Base-by-base conservation (phyloP, 2,113 vertebrate species). In the Clupea harengus region DNA sequence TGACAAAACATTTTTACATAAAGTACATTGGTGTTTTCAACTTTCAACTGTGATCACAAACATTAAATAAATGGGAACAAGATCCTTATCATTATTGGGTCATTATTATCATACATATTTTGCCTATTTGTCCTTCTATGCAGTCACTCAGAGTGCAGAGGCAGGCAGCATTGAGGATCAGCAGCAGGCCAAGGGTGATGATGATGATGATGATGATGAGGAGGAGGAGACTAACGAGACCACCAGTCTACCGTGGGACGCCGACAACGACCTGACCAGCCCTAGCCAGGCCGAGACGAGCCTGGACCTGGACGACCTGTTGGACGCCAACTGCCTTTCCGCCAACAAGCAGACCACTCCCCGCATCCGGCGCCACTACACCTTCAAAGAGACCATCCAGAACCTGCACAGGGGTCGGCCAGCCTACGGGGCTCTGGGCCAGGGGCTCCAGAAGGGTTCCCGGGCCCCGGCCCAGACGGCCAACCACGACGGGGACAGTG, bases 401-500 rank as follows among this genome's bases (percentile, higher is more conserved):
- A 96, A 95, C 89, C 88, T 96, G 86, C 94, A 95, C 15, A 84
- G 83, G 0, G 93, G 93, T 11, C 90, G 91, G 0, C 94, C 92
- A 0, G 84, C 88, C 39, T 85, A 87, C 84, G 86, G 84, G 39
- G 39, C 39, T 2, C 39, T 39, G 39, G 39, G 39, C 39, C 39
- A 39, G 39, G 39, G 39, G n/a, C 39, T 45, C 39, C 83, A 82
- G 18, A 78, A 5, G 32, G 1, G 18, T 18, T 32, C 67, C 85
- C 6, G 20, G 9, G 9, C 84, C 15, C 45, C 84, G 72, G n/a
- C 3, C 47, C 8, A 72, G 13, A 64, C n/a, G 64, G 39, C 44
- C 32, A 49, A 25, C 10, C 54, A 49, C 32, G 82, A 1, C 3
- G 85, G 80, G 47, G 50, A 45, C 18, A 46, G 28, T 6, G 78